A percentile compares a stretch with the other conserved stretches of the same genome.
Evolutionary conservation across 2,888 invertebrate genomes (phyloP).

Genomic region (Eilema griseolum): DNA sequence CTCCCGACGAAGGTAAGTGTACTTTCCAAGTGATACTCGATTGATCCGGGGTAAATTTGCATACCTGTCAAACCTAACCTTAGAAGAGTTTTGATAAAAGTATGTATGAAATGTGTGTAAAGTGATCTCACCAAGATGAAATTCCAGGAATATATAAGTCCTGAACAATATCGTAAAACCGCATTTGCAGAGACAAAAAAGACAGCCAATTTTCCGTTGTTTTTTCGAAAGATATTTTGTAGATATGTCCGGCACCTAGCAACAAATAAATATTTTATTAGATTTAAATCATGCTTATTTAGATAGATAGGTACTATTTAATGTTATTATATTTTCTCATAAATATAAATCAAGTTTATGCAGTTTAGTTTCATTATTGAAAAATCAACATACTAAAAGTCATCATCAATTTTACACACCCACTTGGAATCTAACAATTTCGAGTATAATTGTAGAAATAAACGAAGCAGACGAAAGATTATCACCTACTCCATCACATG

Average conservation of each 20-base stretch:
- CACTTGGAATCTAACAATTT: slow-evolving; percentile 29
- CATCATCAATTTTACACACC: slow-evolving; percentile 30
- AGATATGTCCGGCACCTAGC: neutral
- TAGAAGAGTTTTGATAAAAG: slow-evolving; percentile 43
- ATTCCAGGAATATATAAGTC: slow-evolving; percentile 26
- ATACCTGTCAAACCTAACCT: slow-evolving; percentile 66
- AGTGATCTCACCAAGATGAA: slow-evolving; percentile 19
- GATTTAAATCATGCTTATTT: slow-evolving; percentile 8
- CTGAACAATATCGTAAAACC: slow-evolving; percentile 27
- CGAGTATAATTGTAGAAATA: neutral
- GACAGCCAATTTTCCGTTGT: slow-evolving; percentile 20
- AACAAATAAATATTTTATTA: slow-evolving; percentile 15
- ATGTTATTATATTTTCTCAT: neutral
- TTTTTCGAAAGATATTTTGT: neutral
- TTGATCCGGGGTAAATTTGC: slow-evolving; percentile 41
- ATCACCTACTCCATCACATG: neutral
- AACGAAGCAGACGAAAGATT: neutral
- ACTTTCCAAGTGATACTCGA: slow-evolving; percentile 37
- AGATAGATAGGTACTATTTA: neutral
- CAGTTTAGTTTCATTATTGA: slow-evolving; percentile 9
- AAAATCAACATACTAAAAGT: slow-evolving; percentile 40
- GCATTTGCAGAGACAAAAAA: slow-evolving; percentile 19
- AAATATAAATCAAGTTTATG: neutral
- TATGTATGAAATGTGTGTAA: slow-evolving; percentile 24
- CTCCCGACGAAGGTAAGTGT: slow-evolving; percentile 81